A percentile compares a stretch with the other conserved stretches of the same genome.
phyloP scores from a whole-genome alignment of 2,113 vertebrate genomes.

The Osmerus mordax region DNA sequence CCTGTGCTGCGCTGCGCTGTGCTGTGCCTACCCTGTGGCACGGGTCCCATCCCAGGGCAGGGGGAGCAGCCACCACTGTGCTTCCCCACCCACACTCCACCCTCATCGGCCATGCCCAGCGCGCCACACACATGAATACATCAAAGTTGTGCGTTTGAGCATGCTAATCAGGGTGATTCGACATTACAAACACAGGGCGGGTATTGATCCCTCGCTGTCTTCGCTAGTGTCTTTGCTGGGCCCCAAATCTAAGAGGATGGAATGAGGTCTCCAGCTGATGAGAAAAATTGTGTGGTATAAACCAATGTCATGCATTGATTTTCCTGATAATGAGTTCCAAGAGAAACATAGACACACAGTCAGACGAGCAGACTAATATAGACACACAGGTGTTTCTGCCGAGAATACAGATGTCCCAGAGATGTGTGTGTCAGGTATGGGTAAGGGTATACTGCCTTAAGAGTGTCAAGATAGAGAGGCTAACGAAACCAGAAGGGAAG shows the following conservation, averaged over 20 bases:
- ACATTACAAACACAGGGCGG: conserved; percentile 19
- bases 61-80: conserved; percentile 29
- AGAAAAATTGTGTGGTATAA: conserved; percentile 38
- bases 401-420: background rate
- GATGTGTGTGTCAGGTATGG: no score
- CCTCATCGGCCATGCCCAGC: conserved; percentile 51
- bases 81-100: conserved; percentile 35
- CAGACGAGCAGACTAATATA: background rate
- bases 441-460: no score
- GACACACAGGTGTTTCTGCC: background rate
- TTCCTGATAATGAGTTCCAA: conserved; percentile 49
- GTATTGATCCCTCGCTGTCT: conserved; percentile 43
- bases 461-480: no score
- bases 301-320: conserved; percentile 56
- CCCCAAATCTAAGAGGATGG: conserved; percentile 40
- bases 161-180: conserved; percentile 35
- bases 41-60: conserved; percentile 51
- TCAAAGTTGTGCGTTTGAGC: conserved; percentile 32
- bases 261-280: conserved; percentile 52
- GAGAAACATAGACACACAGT: conserved; percentile 27
- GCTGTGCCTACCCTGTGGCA: conserved; percentile 36
- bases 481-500: no score
- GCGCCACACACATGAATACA: conserved; percentile 17
- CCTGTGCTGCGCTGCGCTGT: conserved; percentile 49
- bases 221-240: conserved; percentile 31